Percentiles rank a stretch among this genome's conserved stretches.
phyloP scores from a whole-genome alignment of 2,888 invertebrate species.

The Stramonita haemastoma region DNA sequence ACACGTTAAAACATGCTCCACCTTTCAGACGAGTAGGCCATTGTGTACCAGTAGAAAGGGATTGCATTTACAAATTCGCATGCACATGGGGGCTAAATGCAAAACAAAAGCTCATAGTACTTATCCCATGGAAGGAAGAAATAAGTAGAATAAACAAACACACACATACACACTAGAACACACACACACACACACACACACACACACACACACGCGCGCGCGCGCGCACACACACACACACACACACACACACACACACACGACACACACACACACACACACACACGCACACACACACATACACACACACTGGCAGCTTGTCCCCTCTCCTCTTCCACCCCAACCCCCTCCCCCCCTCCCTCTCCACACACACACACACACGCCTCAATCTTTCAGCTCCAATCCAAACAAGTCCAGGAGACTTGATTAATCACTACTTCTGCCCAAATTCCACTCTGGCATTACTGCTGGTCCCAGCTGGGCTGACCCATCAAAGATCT shows the following conservation, averaged over 20 bases:
- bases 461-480: neutral
- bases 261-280: neutral
- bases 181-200: neutral
- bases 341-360: neutral
- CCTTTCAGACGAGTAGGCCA: no score
- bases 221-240: neutral
- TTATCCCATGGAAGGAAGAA: no score
- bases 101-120: no score
- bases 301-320: neutral
- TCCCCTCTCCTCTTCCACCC: neutral
- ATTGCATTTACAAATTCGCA: no score
- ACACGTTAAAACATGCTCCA: no score
- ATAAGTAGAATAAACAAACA: neutral
- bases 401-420: neutral
- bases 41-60: no score
- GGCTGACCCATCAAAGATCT: neutral
- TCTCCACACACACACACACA: neutral
- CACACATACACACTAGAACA: neutral
- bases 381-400: neutral
- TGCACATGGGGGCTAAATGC: no score
- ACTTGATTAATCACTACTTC: neutral
- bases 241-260: neutral
- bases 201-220: neutral
- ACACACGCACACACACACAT: conserved; percentile 1
- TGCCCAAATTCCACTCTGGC: neutral